Base-by-base conservation (phyloP, 2,113 vertebrate genomes). In the Sminthopsis crassicaudata region DNA sequence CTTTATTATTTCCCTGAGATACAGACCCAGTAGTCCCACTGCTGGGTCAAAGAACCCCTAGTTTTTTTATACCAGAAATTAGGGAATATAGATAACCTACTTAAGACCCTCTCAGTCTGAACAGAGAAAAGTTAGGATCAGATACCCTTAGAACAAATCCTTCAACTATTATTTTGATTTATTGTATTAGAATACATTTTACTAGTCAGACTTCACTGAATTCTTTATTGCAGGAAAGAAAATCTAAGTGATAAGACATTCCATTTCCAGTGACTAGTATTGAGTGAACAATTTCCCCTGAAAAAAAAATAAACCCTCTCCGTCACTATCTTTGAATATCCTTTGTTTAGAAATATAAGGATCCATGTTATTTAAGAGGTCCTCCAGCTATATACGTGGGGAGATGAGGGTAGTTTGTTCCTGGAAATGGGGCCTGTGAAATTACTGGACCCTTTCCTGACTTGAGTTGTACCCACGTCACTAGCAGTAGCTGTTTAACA, bases 261-360 rank as follows among this genome's bases (percentile, higher is more conserved):
- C 90, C 60, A 1, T 67, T 92, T 51, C 90, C 94, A 90, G 94
- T 55, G 10, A 27, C 46, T 51, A 51, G 19, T 24, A 89, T 90
- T 94, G 91, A 94, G 90, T 90, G 94, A 94, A 54, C 0, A 2
- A 24, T 91, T 97, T 98, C 96, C 97, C 93, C 91, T 94, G 95
- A 10, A 51, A 51, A 51, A 93, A 91, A 97, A 57, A 93, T 76
- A 92, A 60, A 25, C 92, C 76, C 88, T 7, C 42, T 94, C 53
- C 91, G 2, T 92, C 92, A n/a, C 0, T 36, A 90, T 94, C 94
- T 96, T 48, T 91, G 93, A 96, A 94, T 91, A 92, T 94, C 53
- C 0, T 0, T 42, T 97, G 91, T 93, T 97, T 95, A 95, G 90
- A 94, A 26, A 90, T 90, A 36, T 52, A 96, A 53, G 54, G 42